Base-by-base conservation (phyloP, 2,888 invertebrate genomes). In the Yponomeuta plumbellus region DNA sequence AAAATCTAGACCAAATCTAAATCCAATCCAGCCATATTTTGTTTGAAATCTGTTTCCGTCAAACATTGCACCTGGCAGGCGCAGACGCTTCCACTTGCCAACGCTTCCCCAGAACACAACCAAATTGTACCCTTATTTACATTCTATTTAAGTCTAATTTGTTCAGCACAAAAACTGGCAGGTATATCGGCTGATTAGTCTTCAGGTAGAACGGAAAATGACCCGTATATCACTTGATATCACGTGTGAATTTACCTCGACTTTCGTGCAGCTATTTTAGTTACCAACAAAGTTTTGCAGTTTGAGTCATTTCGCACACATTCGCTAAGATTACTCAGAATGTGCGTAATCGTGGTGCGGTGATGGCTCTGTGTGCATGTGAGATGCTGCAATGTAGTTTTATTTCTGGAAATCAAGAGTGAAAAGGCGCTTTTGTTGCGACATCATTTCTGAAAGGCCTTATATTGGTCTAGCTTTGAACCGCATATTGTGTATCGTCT, bases 21-120 rank as follows among this genome's bases (percentile, higher is more conserved):
- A 52, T 52, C 44, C 44, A 52, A 17, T 13, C 17, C 44, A 52
- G 3, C n/a, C 34, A 34, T n/a, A n/a, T 56, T 58, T 58, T 58
- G 6, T 58, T 58, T 58, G 20, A 58, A 58, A 58, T 58, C 20
- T 58, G 40, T 57, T 66, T 66, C 59, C 52, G 62, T 26, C 21
- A 34, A 61, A 66, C 56, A 56, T 40, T 62, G 56, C 66, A 63
- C 61, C 34, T 56, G 56, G 39, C 63, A 63, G 66, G 62, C 62
- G 63, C 66, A 57, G 61, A 58, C 58, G 40, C 21, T 17, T 17
- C 44, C 44, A 52, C 44, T 52, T 52, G 44, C 44, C 44, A 52
- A 52, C 13, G 17, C 13, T 52, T 52, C 44, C 17, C 17, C 17
- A 13, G 17, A 17, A 17, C 17, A 52, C 44, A 52, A 52, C 1